phyloP scores from a whole-genome alignment of 2,113 vertebrate genomes.

The Haplochromis vanheusdeni region DNA sequence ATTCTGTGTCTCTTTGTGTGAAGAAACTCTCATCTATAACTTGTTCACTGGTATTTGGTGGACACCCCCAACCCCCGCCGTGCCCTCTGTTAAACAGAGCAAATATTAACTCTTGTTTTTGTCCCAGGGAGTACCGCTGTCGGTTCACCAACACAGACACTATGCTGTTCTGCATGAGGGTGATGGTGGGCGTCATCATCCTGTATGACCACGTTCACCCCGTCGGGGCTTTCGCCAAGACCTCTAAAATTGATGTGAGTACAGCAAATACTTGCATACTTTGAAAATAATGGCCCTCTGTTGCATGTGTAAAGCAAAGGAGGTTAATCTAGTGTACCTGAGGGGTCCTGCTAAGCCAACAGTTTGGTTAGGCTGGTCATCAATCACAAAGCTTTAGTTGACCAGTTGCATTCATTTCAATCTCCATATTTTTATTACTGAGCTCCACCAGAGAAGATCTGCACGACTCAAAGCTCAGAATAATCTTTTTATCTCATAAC shows the following conservation, averaged over 20 bases:
- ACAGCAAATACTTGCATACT: not conserved
- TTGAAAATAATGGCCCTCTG: not conserved
- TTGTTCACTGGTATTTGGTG: not conserved
- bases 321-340: not conserved
- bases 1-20: not conserved
- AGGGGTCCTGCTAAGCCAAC: not conserved
- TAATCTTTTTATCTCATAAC: not conserved
- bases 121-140: conserved; percentile 84
- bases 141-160: conserved; percentile 93
- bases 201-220: conserved; percentile 93
- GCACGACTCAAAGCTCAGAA: not conserved
- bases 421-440: not conserved
- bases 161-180: conserved; percentile 91
- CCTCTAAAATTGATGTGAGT: conserved; percentile 91
- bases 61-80: not conserved
- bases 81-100: not conserved
- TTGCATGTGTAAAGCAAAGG: not conserved
- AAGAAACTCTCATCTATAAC: not conserved
- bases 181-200: conserved; percentile 94
- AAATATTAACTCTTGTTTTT: not conserved
- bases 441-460: not conserved
- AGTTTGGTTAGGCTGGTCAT: not conserved
- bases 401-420: not conserved
- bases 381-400: not conserved
- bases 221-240: conserved; percentile 89